Conservation (phyloP, 1,140 invertebrate species). For the Bombus superbus region DNA sequence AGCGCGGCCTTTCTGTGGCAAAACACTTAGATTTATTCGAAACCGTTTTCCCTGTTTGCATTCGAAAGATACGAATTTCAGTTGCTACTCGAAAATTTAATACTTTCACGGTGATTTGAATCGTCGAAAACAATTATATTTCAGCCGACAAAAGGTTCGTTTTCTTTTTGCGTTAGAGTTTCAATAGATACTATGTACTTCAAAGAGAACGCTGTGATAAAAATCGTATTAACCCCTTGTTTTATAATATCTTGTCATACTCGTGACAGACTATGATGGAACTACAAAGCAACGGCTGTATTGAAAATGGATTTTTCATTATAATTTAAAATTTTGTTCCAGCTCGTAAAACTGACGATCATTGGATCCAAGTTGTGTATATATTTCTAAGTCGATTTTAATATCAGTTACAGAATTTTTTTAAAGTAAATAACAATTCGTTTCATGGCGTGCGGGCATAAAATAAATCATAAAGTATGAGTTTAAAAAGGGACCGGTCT, state of each 20-base stretch:
- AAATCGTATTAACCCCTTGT: no score
- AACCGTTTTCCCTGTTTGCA: background rate
- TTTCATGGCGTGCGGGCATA: no score
- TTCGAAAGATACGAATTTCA: background rate
- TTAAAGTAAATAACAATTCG: no score
- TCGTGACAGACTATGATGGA: no score
- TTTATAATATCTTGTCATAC: no score
- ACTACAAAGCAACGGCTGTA: background rate
- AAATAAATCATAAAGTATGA: no score
- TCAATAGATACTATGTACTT: no score
- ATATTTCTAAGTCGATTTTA: no score
- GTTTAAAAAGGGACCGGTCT: no score
- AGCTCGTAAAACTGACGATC: background rate
- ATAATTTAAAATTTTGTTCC: background rate
- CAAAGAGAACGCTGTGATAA: no score
- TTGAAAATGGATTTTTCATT: background rate
- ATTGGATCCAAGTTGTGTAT: background rate
- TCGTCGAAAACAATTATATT: background rate
- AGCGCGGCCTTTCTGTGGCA: slow-evolving; percentile 7
- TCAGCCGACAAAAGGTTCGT: background rate
- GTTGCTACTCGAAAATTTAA: background rate
- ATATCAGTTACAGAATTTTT: no score
- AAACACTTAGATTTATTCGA: slow-evolving; percentile 21
- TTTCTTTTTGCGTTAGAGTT: background rate
- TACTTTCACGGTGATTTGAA: background rate